Conservation (phyloP, 2,888 invertebrate species). For the Hoplodrina blanda region DNA sequence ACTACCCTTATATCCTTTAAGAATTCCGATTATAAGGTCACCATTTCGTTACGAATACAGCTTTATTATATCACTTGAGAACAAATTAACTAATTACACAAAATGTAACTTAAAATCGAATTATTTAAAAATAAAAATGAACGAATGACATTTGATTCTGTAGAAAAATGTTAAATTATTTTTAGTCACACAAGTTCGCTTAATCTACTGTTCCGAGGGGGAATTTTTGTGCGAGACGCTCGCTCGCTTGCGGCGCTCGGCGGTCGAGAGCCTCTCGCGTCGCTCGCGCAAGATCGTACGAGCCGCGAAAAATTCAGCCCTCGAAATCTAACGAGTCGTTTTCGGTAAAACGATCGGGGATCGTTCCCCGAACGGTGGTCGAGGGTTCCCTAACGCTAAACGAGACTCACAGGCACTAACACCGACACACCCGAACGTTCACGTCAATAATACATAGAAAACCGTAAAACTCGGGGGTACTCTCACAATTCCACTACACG, state of each 20-base stretch:
- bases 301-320: conserved; percentile 73
- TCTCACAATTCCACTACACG: conserved; percentile 89
- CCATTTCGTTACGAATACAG: conserved; percentile 86
- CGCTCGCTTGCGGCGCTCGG: conserved; percentile 36
- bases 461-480: conserved; percentile 84
- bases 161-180: conserved; percentile 86
- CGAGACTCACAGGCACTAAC: conserved; percentile 89
- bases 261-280: not conserved
- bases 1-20: conserved; percentile 89
- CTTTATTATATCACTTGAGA: conserved; percentile 88
- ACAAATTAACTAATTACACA: conserved; percentile 84
- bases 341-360: conserved; percentile 83
- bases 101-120: conserved; percentile 75
- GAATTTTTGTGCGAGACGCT: conserved; percentile 71
- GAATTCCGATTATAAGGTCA: conserved; percentile 89
- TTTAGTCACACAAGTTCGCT: conserved; percentile 87
- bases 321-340: conserved; percentile 82
- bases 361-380: conserved; percentile 68
- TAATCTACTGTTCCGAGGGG: conserved; percentile 83
- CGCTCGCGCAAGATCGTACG: conserved; percentile 17
- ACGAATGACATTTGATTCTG: conserved; percentile 79
- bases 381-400: conserved; percentile 81
- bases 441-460: conserved; percentile 87
- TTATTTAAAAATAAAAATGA: conserved; percentile 75
- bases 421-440: conserved; percentile 82